Evolutionary conservation across 2,113 vertebrate species (phyloP), one percentile per base, ranked within the genome.

Genomic region (Sapayoa aenigma): DNA sequence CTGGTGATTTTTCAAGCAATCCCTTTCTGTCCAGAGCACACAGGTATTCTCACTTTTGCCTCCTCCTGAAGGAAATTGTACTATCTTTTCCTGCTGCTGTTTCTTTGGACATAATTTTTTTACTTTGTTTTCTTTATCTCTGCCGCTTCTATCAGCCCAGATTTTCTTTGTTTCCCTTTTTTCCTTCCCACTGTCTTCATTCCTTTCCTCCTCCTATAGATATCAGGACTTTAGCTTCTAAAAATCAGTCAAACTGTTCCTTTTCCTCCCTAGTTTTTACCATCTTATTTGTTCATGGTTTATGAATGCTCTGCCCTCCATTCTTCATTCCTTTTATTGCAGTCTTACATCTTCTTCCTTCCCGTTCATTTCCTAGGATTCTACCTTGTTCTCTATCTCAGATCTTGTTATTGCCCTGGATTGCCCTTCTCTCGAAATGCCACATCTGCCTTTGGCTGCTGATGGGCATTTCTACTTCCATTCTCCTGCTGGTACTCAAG

Each of bases 181-280:
- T 0, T 4, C 6, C 14, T 19, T 28, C 14, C 5, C 68, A 74
- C 20, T n/a, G 25, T 31, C 59, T 80, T 69, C 65, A 56, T 76
- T 91, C n/a, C 53, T 73, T 66, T 91, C 46, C 47, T 79, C 56
- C 60, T 91, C 58, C 85, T 62, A 8, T 31, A 76, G 50, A 11
- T 18, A 53, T 60, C 56, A 79, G 5, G 1, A 49, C 25, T 16
- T 33, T 15, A 39, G 20, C 44, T 87, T 87, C 76, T 37, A 79
- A 87, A 82, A 68, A 53, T 76, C 55, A 66, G n/a, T 85, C 71
- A 66, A 46, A 46, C 28, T 83, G 19, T 41, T 49, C 31, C 49
- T 95, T 89, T 93, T 69, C 55, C 63, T 79, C 49, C n/a, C 46
- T 77, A 27, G 8, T 82, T 94, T 92, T 95, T 77, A 47, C 59